phyloP scores from a whole-genome alignment of 2,888 invertebrate species.

The Rugalucina vietnamica region DNA sequence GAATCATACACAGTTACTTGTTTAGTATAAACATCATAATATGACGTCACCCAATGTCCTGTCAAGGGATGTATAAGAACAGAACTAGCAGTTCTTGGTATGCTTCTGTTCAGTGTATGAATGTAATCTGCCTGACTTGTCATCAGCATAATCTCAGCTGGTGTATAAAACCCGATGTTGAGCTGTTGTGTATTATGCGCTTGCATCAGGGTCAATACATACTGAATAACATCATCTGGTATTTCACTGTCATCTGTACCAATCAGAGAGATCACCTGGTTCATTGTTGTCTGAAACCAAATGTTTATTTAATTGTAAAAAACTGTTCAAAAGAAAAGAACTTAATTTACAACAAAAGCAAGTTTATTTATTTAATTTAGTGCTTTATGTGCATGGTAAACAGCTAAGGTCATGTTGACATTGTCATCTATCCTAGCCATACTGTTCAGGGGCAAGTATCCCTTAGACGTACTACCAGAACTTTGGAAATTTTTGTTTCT shows the following conservation, averaged over 20 bases:
- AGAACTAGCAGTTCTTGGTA: constrained; percentile 11
- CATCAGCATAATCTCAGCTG: constrained; percentile 15
- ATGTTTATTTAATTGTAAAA: no score
- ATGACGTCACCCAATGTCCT: constrained; percentile 31
- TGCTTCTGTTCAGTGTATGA: neutral
- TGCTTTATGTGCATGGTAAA: no score
- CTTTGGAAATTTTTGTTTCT: no score
- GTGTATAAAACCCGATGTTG: constrained; percentile 20
- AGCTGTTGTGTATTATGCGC: neutral
- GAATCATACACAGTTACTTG: constrained; percentile 10
- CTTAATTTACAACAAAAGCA: no score
- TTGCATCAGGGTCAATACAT: constrained; percentile 2
- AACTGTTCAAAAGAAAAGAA: no score
- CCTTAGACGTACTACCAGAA: no score
- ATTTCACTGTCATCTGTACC: constrained; percentile 17
- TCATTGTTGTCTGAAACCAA: no score
- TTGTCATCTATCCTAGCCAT: no score
- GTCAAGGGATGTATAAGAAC: constrained; percentile 21
- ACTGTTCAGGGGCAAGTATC: no score
- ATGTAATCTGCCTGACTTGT: neutral
- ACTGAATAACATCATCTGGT: constrained; percentile 16
- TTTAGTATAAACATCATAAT: constrained; percentile 18
- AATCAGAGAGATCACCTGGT: neutral
- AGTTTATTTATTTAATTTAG: no score
- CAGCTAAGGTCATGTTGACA: no score